phyloP scores from a whole-genome alignment of 1,140 invertebrate species.

The Periplaneta americana region DNA sequence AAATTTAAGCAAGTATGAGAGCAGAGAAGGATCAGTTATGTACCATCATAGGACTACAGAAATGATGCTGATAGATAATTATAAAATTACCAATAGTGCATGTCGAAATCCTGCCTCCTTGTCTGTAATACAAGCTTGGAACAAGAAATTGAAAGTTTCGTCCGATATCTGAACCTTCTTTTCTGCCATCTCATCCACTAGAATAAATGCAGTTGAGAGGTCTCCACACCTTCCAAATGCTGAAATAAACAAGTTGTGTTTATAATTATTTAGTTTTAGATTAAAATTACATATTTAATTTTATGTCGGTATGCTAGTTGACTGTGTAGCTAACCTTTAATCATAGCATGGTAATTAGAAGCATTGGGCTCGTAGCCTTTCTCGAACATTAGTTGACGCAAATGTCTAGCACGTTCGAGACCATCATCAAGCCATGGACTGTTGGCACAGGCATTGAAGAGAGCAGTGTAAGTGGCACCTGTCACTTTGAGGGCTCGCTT shows the following conservation, averaged over 20 bases:
- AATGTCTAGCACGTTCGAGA: constrained; percentile 52
- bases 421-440: constrained; percentile 60
- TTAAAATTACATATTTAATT: no score
- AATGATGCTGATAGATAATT: no score
- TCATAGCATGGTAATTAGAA: constrained; percentile 80
- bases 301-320: not conserved
- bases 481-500: constrained; percentile 59
- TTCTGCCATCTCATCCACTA: constrained; percentile 78
- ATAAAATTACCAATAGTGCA: constrained; percentile 52
- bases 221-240: constrained; percentile 80
- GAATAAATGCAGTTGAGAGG: constrained; percentile 63
- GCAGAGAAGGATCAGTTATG: no score
- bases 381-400: constrained; percentile 61
- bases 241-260: constrained; percentile 21
- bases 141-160: constrained; percentile 69
- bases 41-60: no score
- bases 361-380: constrained; percentile 64
- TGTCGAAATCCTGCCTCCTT: constrained; percentile 72
- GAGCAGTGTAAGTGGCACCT: constrained; percentile 67
- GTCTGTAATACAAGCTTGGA: constrained; percentile 77
- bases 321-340: constrained; percentile 54
- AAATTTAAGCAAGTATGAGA: no score
- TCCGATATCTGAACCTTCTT: constrained; percentile 55
- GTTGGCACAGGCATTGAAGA: constrained; percentile 86
- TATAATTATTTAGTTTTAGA: no score